Conservation (phyloP, 2,888 invertebrate genomes). For the Disparrhopalites patrizii region DNA sequence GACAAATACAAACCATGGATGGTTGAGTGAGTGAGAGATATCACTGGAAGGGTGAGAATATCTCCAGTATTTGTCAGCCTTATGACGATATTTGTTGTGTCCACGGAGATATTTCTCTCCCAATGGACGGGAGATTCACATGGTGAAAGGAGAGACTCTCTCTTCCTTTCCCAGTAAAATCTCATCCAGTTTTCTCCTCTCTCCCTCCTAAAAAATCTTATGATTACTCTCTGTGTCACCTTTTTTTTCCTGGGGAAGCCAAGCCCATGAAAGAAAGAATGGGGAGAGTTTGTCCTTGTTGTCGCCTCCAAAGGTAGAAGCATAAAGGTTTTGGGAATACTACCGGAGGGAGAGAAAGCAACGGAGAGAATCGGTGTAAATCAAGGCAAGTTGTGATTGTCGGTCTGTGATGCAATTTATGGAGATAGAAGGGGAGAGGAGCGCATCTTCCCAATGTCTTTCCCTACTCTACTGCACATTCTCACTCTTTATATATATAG, state of each 20-base stretch:
- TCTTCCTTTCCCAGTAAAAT: too few species aligned
- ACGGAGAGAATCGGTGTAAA: slow-evolving; percentile 31
- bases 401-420: slow-evolving; percentile 36
- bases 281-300: neutral
- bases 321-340: neutral
- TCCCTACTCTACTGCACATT: neutral
- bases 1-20: too few species aligned
- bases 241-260: neutral
- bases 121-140: too few species aligned
- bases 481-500: neutral
- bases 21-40: too few species aligned
- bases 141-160: too few species aligned
- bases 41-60: too few species aligned
- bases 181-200: too few species aligned
- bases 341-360: neutral
- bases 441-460: slow-evolving; percentile 15
- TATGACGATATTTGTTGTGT: too few species aligned
- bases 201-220: too few species aligned
- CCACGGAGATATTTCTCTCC: too few species aligned
- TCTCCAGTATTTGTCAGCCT: too few species aligned
- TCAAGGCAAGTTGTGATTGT: slow-evolving; percentile 39
- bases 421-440: slow-evolving; percentile 33
- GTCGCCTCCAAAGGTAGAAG: neutral
- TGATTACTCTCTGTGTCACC: too few species aligned
- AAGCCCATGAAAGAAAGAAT: slow-evolving; percentile 2